Base-by-base conservation (phyloP, 2,797 vertebrate species). In the Anguilla pacifica region DNA sequence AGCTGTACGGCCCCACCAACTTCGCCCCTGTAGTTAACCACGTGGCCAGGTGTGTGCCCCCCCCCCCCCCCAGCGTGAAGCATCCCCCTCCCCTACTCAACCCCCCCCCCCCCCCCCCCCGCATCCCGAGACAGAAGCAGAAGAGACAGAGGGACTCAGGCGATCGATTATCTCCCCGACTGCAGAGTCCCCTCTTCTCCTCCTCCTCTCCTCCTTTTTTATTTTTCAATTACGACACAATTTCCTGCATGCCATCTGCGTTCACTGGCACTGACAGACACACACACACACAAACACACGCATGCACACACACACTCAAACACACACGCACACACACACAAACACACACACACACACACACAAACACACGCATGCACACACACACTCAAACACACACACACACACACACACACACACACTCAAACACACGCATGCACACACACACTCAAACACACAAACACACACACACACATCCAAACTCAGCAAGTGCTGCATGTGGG, bases 1-100 rank as follows among this genome's bases (percentile, higher is more conserved):
- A 99, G 95, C 97, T 99, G 83, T 99, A 99, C 0, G 98, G 98
- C 0, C 98, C 98, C 4, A 99, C 98, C 77, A 99, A 99, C 93
- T 99, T 99, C 0, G 97, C 98, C 13, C 98, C 98, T 0, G 97
- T 99, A 0, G 97, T 99, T 92, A 99, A 98, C 92, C 97, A 98
- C 0, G 98, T 99, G 57, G 98, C 98, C 89, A 97, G 97, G 98
- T 99, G 93, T 92, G 92, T 53, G n/a, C 35, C 35, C 35, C 35
- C 35, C 35, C 35, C 35, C 35, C 35, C 31, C 31, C 35, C 35
- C 1, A 35, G 35, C 35, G 35, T 35, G 35, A 35, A 35, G 35
- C 35, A 35, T 46, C 15, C 35, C 35, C 35, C 35, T 35, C 35
- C 35, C 35, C 35, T 35, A 35, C 35, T 35, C 35, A 35, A 35